Base-by-base conservation (phyloP, 2,113 vertebrate species). In the Phoenicopterus ruber region DNA sequence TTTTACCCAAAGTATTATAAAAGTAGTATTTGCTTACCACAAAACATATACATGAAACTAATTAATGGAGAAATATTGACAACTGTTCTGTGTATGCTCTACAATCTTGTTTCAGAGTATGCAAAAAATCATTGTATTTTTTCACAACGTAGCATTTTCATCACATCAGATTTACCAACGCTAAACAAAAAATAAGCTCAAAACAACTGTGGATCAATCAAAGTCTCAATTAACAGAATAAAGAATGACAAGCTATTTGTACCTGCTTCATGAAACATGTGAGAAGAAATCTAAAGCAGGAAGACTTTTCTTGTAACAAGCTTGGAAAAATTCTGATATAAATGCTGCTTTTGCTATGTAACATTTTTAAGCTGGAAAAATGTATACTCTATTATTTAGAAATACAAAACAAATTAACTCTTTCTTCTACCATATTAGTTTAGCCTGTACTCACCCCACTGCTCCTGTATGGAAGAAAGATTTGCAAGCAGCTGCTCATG, bases 401-500 rank as follows among this genome's bases (percentile, higher is more conserved):
- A 96, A 72, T 38, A 82, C 5, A 85, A 87, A 93, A 19, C 13
- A 49, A 88, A 74, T 34, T 13, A 63, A 86, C 15, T 86, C 25
- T 66, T 69, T 38, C 32, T 85, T 50, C 57, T 54, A 44, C 25
- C 9, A 4, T 34, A 40, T 55, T 40, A 78, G 47, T 76, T 71
- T 38, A 94, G 50, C 54, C 36, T 84, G 26, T 86, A 98, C 98
- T 98, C 97, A 99, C 99, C 99, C 99, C 99, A 99, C 80, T 98
- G 98, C 20, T 99, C 98, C 95, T 99, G 99, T 97, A 99, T 98
- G 81, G 98, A 95, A 61, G 98, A 98, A 57, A 99, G 98, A 98
- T 99, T 99, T 94, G 98, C 98, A 54, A 99, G 98, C 72, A 99
- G 96, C 42, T 99, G 98, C 76, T 99, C 98, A 36, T 99, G 99